Evolutionary conservation across 2,113 vertebrate species (phyloP), one percentile per base, ranked within the genome.

Genomic region (Paraplagusia blochii): DNA sequence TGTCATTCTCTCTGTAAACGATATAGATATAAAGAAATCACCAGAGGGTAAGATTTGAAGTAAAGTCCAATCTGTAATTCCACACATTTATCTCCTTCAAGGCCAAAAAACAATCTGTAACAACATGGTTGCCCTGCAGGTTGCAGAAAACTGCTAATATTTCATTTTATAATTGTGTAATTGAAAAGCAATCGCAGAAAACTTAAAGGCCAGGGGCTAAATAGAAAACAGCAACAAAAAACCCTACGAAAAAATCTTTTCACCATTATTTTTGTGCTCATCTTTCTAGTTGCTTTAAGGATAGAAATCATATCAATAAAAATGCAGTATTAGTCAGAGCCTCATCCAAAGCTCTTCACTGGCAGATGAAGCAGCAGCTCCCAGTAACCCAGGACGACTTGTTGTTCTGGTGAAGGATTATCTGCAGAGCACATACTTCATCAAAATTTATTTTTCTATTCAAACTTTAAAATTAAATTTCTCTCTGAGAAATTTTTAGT

Each of bases 401-500:
- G 80, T 90, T 76, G 66, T 80, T 73, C 87, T 80, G 65, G 67
- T 63, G 29, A 56, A 57, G 80, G 85, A 89, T 89, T 87, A 83
- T 68, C 80, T 74, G 55, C 69, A 70, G 78, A 56, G 33, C 58
- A 62, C 69, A 85, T 64, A 83, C 86, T 88, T 88, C 77, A 88
- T 86, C 77, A 67, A 79, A 83, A 86, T 86, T 89, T 77, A 78
- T 74, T 65, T 52, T 29, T n/a, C n/a, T 29, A 29, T 29, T 81
- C 79, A 76, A 39, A 74, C 48, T 78, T 15, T 61, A 55, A 81
- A 84, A 79, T 47, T 67, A 72, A 74, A 85, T 81, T 65, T 53
- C 64, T 63, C 58, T 69, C 76, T 29, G 84, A 88, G 66, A 75
- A 76, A 36, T 49, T 75, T 44, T 75, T 44, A 69, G 60, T 84